Evolutionary conservation across 2,888 invertebrate genomes (phyloP), one percentile per base, ranked within the genome.

Genomic region (Ptychoptera contaminata): DNA sequence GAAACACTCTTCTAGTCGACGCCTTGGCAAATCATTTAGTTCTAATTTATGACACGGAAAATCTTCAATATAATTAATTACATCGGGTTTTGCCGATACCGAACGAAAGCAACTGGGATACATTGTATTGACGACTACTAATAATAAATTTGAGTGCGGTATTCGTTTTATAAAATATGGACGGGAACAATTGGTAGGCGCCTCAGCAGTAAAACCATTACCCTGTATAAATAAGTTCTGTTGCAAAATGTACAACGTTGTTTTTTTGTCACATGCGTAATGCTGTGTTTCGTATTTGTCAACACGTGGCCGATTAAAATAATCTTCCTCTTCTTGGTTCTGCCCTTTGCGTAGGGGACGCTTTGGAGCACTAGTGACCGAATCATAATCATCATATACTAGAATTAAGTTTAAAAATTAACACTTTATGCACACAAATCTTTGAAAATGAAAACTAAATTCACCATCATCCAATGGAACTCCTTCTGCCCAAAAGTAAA

Each of bases 11-110:
- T 78, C 75, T 23, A 85, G 69, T 46, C 78, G 70, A 50, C 84
- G 66, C 31, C 85, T 67, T 4, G 72, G 70, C 50, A 84, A 67
- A 45, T 72, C 70, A 51, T 82, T 83, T 51, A 86, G 64, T 47
- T 77, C 70, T 44, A 82, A 65, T 61, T 87, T 87, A 55, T 86
- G 80, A 57, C 87, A 87, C 0, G 83, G 80, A 54, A 76, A 74
- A 29, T 70, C 67, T 1, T 65, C 62, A 12, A 56, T 54, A 52
- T 71, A 72, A 15, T 62, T 56, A 40, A 75, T 68, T 46, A 61
- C 63, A 47, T 63, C 60, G 1, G 76, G 71, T 16, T 62, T 61
- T 23, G 76, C 71, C 34, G 67, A 68, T 42, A 72, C 60, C 42
- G 60, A 62, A 39, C 64, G 62, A 49, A 68, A 68, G 48, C 70